Conservation (phyloP, 1,140 invertebrate genomes). For the Megalonaias nervosa region DNA sequence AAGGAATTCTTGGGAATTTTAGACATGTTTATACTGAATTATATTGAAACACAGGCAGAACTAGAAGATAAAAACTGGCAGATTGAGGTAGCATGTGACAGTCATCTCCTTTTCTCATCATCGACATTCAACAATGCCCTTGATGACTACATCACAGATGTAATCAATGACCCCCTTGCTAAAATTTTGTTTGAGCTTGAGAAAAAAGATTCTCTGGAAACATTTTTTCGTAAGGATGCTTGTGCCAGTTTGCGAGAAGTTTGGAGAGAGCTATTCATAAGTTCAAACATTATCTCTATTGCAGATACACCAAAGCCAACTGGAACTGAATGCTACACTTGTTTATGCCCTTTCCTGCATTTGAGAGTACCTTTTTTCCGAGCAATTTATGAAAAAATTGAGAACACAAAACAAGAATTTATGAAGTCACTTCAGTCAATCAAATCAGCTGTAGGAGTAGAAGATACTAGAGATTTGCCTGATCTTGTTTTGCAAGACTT, state of each 20-base stretch:
- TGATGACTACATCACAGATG: background rate
- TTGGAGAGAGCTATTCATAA: slow-evolving; percentile 1
- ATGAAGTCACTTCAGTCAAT: slow-evolving; percentile 4
- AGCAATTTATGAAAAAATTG: slow-evolving; percentile 10
- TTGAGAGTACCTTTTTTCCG: slow-evolving; percentile 19
- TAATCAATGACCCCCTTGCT: slow-evolving; percentile 21
- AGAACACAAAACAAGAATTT: slow-evolving; percentile 19
- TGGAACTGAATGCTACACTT: slow-evolving; percentile 25
- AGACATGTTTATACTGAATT: slow-evolving; percentile 37
- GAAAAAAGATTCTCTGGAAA: slow-evolving; percentile 6
- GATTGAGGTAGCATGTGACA: slow-evolving; percentile 15
- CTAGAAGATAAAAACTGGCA: slow-evolving; percentile 8
- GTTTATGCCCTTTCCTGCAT: background rate
- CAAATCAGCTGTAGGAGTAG: background rate
- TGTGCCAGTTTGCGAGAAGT: background rate
- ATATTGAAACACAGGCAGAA: slow-evolving; percentile 10
- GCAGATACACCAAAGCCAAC: slow-evolving; percentile 7
- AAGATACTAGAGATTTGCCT: slow-evolving; percentile 20
- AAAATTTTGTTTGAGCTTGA: slow-evolving; percentile 26
- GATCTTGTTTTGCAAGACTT: slow-evolving; percentile 8
- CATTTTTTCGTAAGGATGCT: slow-evolving; percentile 4
- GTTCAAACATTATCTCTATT: slow-evolving; percentile 9
- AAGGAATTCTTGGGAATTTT: slow-evolving; percentile 18
- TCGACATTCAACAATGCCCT: slow-evolving; percentile 19
- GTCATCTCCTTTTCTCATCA: slow-evolving; percentile 1